Conservation (phyloP, 2,797 vertebrate genomes). For the Melanogrammus aeglefinus region DNA sequence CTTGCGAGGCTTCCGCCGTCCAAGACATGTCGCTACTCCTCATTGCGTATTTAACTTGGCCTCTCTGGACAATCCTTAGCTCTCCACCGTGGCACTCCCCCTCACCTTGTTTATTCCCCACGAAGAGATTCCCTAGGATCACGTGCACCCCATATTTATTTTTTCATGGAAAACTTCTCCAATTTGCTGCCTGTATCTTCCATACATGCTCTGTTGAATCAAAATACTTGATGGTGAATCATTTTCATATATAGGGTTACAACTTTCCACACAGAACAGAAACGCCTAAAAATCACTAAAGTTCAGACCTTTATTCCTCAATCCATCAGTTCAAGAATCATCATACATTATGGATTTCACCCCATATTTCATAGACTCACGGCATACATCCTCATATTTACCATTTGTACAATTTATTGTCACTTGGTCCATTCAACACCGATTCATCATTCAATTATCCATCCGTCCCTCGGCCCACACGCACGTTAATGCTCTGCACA, state of each 20-base stretch:
- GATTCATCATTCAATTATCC: conserved; percentile 7
- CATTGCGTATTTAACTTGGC: too few relatives aligned
- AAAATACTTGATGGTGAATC: too few relatives aligned
- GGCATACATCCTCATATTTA: conserved; percentile 50
- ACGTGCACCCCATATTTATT: too few relatives aligned
- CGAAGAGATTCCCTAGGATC: too few relatives aligned
- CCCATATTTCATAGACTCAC: conserved; percentile 50
- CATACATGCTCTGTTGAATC: too few relatives aligned
- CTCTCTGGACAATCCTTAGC: too few relatives aligned
- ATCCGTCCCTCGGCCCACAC: conserved; percentile 32
- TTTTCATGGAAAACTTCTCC: too few relatives aligned
- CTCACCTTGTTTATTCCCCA: too few relatives aligned
- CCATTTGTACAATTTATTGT: conserved; percentile 54
- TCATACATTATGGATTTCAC: conserved; percentile 44
- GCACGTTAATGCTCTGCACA: conserved; percentile 51
- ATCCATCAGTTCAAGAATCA: conserved; percentile 29
- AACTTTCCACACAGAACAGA: conserved; percentile 23
- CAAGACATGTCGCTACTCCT: too few relatives aligned
- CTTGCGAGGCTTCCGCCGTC: too few relatives aligned
- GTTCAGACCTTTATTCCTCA: conserved; percentile 26
- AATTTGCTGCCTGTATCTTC: too few relatives aligned
- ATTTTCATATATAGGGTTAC: conserved; percentile 30
- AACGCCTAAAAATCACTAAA: conserved; percentile 30
- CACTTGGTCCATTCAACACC: conserved; percentile 42
- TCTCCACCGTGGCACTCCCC: too few relatives aligned